A percentile compares a stretch with the other conserved stretches of the same genome.
phyloP scores from a whole-genome alignment of 2,113 vertebrate genomes.

The Microcebus murinus region DNA sequence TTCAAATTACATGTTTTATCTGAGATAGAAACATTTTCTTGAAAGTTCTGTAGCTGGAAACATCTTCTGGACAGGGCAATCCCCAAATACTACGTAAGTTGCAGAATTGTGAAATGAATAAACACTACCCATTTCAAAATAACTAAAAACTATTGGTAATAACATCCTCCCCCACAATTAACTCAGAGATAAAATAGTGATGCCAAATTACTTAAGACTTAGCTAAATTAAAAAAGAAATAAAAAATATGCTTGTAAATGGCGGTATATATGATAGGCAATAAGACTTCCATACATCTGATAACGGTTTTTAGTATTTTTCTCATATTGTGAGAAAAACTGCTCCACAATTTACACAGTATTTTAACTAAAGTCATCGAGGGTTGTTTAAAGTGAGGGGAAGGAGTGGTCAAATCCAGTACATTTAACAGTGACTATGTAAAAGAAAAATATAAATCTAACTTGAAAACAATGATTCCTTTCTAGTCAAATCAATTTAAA shows the following conservation, averaged over 20 bases:
- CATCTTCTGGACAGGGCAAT: constrained; percentile 8
- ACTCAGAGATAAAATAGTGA: neutral
- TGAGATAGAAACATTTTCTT: constrained; percentile 34
- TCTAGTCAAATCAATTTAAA: constrained; percentile 47
- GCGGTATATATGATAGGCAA: neutral
- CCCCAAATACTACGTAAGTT: neutral
- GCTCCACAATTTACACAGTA: neutral
- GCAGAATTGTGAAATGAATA: neutral
- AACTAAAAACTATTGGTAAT: neutral
- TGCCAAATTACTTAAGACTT: neutral
- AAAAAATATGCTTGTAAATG: neutral
- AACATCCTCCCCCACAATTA: neutral
- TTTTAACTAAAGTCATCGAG: neutral
- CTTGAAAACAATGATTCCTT: constrained; percentile 55
- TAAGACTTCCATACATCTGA: neutral
- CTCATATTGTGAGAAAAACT: neutral
- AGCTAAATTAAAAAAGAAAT: neutral
- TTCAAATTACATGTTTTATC: neutral
- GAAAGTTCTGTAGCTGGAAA: constrained; percentile 35
- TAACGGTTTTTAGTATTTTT: neutral
- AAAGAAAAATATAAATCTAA: constrained; percentile 32
- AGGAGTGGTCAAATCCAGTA: constrained; percentile 27
- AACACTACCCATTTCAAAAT: constrained; percentile 27
- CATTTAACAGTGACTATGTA: neutral
- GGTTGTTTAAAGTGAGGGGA: neutral